These are phyloP conservation scores for Sminthopsis crassicaudata DNA, from an alignment of 2,113 vertebrate species.

Conservation along the genomic window DNA sequence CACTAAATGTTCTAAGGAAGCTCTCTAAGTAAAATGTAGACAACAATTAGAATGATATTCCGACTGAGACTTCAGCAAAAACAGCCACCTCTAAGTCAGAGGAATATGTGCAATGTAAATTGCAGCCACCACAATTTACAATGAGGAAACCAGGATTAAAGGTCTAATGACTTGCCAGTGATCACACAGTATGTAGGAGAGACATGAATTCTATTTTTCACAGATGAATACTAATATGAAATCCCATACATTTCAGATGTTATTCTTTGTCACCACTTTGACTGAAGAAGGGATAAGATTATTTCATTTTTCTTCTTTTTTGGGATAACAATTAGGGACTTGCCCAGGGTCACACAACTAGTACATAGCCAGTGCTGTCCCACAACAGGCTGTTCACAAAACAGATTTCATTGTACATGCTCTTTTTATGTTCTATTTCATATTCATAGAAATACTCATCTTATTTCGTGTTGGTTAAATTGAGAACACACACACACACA, in stretches of 20 bases:
- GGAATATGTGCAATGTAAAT: background rate
- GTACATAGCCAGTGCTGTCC: background rate
- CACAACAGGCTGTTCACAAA: background rate
- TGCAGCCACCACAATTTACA: background rate
- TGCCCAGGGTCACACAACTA: too few relatives aligned
- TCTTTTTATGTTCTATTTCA: background rate
- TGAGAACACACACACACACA: background rate
- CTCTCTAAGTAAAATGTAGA: background rate
- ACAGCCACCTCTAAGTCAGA: background rate
- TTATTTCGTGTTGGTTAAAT: background rate
- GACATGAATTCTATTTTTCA: background rate
- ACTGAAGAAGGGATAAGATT: background rate
- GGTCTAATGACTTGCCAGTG: background rate
- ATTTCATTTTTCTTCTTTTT: background rate
- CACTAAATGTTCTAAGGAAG: background rate
- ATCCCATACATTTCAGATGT: background rate
- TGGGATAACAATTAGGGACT: too few relatives aligned
- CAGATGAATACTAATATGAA: background rate
- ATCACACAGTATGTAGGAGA: background rate
- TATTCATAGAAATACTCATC: background rate
- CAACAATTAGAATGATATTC: background rate
- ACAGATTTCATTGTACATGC: background rate
- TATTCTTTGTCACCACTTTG: background rate
- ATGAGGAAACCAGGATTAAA: background rate
- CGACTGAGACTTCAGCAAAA: background rate